phyloP scores from a whole-genome alignment of 2,797 vertebrate genomes.

The Notoglanidium macrostoma region DNA sequence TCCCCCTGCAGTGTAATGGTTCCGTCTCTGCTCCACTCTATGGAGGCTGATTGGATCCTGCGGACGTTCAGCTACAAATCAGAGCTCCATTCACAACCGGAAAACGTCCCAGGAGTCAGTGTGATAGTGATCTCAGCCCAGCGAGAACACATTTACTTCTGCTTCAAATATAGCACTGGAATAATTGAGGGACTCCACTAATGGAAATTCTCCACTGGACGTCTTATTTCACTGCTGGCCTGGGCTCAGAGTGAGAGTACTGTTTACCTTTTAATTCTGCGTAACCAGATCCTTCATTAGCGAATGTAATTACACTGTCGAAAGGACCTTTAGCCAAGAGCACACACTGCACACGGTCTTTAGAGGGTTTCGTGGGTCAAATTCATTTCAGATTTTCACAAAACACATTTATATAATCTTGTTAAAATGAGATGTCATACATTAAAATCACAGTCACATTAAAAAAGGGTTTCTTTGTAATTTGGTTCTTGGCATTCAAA shows the following conservation, averaged over 20 bases:
- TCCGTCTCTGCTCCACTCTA: slow-evolving; percentile 36
- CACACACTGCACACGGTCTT: no score
- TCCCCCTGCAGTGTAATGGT: not conserved
- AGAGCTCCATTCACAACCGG: slow-evolving; percentile 58
- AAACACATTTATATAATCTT: not conserved
- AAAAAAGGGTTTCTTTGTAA: not conserved
- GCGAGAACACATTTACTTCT: slow-evolving; percentile 24
- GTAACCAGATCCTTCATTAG: not conserved
- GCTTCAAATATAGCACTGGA: slow-evolving; percentile 18
- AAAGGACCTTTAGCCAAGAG: not conserved
- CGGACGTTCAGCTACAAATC: slow-evolving; percentile 58
- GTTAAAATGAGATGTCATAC: not conserved
- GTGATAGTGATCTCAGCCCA: slow-evolving; percentile 13
- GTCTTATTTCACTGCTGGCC: not conserved
- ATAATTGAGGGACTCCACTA: slow-evolving; percentile 22
- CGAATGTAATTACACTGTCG: not conserved
- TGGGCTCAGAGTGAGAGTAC: not conserved
- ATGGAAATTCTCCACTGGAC: slow-evolving; percentile 18
- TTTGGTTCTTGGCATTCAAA: not conserved
- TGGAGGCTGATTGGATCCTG: slow-evolving; percentile 62
- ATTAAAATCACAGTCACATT: not conserved
- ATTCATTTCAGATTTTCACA: slow-evolving; percentile 1
- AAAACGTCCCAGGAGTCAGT: slow-evolving; percentile 23
- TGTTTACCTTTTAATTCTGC: not conserved
- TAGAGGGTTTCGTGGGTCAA: not conserved